Conservation (phyloP, 2,797 vertebrate species). For the Coluber constrictor region DNA sequence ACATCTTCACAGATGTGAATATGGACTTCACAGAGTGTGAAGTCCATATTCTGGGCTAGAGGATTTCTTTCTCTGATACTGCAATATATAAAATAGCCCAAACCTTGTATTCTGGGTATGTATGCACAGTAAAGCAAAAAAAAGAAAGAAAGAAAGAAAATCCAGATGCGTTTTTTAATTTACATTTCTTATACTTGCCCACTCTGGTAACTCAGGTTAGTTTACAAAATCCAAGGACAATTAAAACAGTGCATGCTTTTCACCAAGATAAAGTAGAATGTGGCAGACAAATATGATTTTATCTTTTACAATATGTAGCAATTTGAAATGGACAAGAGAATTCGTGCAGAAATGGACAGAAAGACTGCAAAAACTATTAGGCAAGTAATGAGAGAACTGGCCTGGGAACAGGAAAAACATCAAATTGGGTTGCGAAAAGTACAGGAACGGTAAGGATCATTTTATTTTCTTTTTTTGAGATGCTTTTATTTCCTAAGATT, state of each 20-base stretch:
- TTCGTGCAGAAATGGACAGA: slow-evolving; percentile 75
- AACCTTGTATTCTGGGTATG: neutral
- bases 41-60: neutral
- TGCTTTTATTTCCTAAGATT: neutral
- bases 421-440: slow-evolving; percentile 78
- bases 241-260: neutral
- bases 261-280: neutral
- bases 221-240: neutral
- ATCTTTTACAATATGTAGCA: slow-evolving; percentile 71
- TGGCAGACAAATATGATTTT: neutral
- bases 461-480: neutral
- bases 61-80: neutral
- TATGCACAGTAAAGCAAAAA: neutral
- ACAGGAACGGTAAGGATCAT: slow-evolving; percentile 70
- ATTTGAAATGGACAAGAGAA: slow-evolving; percentile 75
- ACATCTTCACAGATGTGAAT: neutral
- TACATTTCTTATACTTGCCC: neutral
- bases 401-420: slow-evolving; percentile 82
- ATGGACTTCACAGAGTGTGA: neutral
- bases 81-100: neutral
- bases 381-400: slow-evolving; percentile 77
- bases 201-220: neutral
- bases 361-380: slow-evolving; percentile 70
- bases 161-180: neutral
- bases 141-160: too few relatives aligned